Conservation (phyloP, 2,797 vertebrate species). For the Taenioides sp. region DNA sequence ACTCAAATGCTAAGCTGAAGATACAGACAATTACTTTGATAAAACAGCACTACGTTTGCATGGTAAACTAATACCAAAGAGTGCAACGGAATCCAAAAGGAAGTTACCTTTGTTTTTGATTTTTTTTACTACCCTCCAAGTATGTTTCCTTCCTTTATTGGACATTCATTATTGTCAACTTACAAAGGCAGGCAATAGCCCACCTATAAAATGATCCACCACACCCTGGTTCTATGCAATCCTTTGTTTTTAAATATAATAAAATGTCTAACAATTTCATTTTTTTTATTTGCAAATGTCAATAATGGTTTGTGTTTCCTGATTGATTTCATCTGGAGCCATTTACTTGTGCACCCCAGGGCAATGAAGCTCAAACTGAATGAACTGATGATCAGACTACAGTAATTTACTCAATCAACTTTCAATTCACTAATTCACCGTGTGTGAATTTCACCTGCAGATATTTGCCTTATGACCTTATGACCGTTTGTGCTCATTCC, state of each 20-base stretch:
- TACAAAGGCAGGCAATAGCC: too few species aligned
- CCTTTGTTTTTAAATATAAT: neutral
- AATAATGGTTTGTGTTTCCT: neutral
- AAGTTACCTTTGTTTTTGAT: too few species aligned
- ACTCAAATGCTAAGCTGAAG: neutral
- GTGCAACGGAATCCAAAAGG: neutral
- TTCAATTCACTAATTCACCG: neutral
- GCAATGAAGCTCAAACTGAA: neutral
- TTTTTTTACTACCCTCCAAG: neutral
- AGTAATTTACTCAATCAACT: neutral
- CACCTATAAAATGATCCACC: too few species aligned
- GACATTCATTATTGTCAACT: too few species aligned
- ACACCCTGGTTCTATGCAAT: neutral
- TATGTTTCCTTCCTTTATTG: neutral
- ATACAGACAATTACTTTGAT: neutral
- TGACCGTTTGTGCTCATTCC: conserved; percentile 40
- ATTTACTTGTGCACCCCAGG: neutral
- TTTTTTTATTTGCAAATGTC: neutral
- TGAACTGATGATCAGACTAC: neutral
- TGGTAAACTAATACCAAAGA: neutral
- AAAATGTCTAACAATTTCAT: neutral
- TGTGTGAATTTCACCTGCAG: neutral
- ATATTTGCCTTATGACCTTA: neutral
- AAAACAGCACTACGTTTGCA: too few species aligned
- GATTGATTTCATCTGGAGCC: neutral